Evolutionary conservation across 2,797 vertebrate species (phyloP), one percentile per base, ranked within the genome.

Genomic region (Brotula barbata): DNA sequence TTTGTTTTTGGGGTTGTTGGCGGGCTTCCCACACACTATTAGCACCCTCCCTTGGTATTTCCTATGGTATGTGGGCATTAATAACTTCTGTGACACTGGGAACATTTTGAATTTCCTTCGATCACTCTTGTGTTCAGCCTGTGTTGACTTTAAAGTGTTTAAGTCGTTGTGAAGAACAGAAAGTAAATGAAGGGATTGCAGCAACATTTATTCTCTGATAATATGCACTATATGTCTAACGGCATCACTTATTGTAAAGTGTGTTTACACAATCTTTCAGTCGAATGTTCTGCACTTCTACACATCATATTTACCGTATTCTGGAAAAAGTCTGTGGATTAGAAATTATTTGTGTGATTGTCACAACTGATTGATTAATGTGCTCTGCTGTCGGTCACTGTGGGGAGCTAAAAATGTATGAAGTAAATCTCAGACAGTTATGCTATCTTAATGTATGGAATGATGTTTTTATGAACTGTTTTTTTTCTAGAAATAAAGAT

Each of bases 191-290:
- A 15, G 15, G 25, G 28, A 20, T 19, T 51, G 7, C 21, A 23
- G 34, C 17, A 28, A 28, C 25, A 28, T 28, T 4, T 7, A 28
- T 28, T 28, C 21, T 54, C 22, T 55, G 62, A 52, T 14, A n/a
- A 64, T 59, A 42, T 75, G 46, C 49, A 64, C 65, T 67, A 71
- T 58, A 58, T 59, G 60, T 75, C n/a, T 73, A 44, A 57, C 5
- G 9, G 48, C 78, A 74, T 73, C 71, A 83, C 71, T 77, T 83
- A 70, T 84, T 82, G 46, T 77, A 34, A 76, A 85, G 58, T 83
- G 70, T 76, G 45, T 71, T 68, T 51, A 71, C 52, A 64, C 36
- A 56, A 55, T 43, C 47, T 77, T 56, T 54, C 13, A 52, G 28
- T 44, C 23, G 25, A 55, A 31, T 4, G 8, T 21, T 17, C 39